These are phyloP conservation scores for Meta bourneti DNA, from an alignment of 2,888 invertebrate species.

Conservation along the genomic window DNA sequence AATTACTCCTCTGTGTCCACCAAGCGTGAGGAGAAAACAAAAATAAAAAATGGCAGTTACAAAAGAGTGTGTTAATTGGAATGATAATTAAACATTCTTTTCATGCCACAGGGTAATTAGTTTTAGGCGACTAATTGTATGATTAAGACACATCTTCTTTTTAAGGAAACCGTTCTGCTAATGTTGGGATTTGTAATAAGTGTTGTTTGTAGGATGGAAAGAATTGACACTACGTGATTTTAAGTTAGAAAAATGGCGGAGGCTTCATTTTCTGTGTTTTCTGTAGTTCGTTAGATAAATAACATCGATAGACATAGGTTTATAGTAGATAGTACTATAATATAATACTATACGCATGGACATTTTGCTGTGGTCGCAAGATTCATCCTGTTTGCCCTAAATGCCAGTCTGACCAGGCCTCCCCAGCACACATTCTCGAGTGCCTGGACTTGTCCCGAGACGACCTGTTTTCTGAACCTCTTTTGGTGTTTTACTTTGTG, in stretches of 20 bases:
- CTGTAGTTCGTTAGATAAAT: too few species aligned
- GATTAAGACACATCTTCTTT: conserved; percentile 18
- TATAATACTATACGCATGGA: too few species aligned
- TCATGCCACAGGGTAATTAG: conserved; percentile 30
- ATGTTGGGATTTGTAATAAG: not conserved
- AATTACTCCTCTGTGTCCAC: not conserved
- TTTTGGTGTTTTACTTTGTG: too few species aligned
- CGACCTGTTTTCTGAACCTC: too few species aligned
- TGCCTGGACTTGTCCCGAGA: too few species aligned
- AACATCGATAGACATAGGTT: too few species aligned
- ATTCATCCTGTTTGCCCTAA: too few species aligned
- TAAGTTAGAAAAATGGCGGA: not conserved
- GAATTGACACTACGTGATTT: not conserved
- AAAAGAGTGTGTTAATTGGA: conserved; percentile 44
- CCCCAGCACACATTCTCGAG: too few species aligned
- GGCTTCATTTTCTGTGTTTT: not conserved
- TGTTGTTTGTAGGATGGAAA: not conserved
- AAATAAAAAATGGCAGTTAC: not conserved
- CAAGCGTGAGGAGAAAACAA: not conserved
- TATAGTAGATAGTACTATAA: too few species aligned
- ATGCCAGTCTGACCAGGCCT: too few species aligned
- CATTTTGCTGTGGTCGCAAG: too few species aligned
- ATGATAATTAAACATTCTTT: conserved; percentile 46
- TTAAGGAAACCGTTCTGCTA: not conserved
- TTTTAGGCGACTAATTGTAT: conserved; percentile 39